Evolutionary conservation across 2,113 vertebrate genomes (phyloP).

Genomic region (Coturnix japonica): DNA sequence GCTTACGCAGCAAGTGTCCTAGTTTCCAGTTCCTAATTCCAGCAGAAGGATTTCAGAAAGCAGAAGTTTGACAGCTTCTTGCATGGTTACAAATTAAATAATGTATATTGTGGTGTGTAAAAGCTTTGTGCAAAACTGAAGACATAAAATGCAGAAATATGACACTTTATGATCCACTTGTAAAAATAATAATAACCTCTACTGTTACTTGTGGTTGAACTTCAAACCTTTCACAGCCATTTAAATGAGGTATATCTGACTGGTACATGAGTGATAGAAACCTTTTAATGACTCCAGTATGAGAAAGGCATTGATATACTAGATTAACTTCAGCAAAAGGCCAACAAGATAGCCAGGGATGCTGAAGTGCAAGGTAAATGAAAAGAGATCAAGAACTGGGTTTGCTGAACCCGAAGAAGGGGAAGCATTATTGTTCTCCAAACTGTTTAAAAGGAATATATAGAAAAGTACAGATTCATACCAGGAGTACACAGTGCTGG

Average conservation of each 20-base stretch:
- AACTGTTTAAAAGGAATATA: neutral
- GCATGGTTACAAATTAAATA: neutral
- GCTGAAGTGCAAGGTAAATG: neutral
- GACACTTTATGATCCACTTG: neutral
- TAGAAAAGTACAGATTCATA: neutral
- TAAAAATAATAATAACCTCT: neutral
- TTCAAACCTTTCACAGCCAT: neutral
- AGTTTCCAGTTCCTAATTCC: slow-evolving; percentile 39
- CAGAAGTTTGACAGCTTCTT: slow-evolving; percentile 23
- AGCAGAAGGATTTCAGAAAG: slow-evolving; percentile 20
- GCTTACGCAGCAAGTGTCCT: slow-evolving; percentile 39
- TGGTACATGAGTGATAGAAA: neutral
- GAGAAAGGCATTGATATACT: neutral
- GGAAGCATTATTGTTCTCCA: neutral
- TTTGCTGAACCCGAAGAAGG: neutral
- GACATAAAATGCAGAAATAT: neutral
- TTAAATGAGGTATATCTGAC: neutral
- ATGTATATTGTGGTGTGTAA: neutral
- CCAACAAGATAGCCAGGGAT: neutral
- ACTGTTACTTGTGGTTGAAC: neutral
- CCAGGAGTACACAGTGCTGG: neutral
- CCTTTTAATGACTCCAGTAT: neutral
- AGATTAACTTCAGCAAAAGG: neutral
- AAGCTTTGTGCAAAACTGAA: neutral
- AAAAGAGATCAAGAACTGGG: neutral